A percentile compares a stretch with the other conserved stretches of the same genome.
phyloP scores from a whole-genome alignment of 2,113 vertebrate genomes.

The Daboia siamensis region DNA sequence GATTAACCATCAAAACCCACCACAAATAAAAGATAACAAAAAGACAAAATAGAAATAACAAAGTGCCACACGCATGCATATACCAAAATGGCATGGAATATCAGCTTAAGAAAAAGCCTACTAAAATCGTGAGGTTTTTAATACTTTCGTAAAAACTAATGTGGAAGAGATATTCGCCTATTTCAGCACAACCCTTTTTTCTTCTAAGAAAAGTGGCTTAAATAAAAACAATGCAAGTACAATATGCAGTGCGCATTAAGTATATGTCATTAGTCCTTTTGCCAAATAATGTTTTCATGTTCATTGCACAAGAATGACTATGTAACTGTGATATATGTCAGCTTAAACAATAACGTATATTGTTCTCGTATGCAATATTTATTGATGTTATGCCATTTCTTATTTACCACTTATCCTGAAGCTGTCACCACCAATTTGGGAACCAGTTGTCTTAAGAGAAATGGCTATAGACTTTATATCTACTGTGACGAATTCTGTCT shows the following conservation, averaged over 20 bases:
- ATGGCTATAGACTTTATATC: neutral
- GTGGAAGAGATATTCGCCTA: neutral
- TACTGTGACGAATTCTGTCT: neutral
- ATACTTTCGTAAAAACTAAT: neutral
- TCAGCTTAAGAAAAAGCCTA: neutral
- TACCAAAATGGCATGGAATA: neutral
- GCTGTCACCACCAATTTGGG: constrained; percentile 42
- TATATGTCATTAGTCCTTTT: constrained; percentile 13
- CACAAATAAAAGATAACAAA: neutral
- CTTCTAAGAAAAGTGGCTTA: neutral
- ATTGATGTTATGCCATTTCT: constrained; percentile 34
- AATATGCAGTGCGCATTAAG: neutral
- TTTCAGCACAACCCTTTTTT: neutral
- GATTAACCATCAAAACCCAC: neutral
- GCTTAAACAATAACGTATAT: constrained; percentile 48
- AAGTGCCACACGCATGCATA: neutral
- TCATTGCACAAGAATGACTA: constrained; percentile 47
- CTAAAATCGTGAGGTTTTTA: neutral
- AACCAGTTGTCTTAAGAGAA: neutral
- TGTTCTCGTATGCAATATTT: constrained; percentile 24
- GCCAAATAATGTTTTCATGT: constrained; percentile 48
- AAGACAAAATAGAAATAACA: neutral
- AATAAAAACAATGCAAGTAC: neutral
- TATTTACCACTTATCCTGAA: constrained; percentile 44
- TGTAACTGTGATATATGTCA: constrained; percentile 51